These are phyloP conservation scores for Toxotes jaculatrix DNA, from an alignment of 2,113 vertebrate species.

Conservation along the genomic window DNA sequence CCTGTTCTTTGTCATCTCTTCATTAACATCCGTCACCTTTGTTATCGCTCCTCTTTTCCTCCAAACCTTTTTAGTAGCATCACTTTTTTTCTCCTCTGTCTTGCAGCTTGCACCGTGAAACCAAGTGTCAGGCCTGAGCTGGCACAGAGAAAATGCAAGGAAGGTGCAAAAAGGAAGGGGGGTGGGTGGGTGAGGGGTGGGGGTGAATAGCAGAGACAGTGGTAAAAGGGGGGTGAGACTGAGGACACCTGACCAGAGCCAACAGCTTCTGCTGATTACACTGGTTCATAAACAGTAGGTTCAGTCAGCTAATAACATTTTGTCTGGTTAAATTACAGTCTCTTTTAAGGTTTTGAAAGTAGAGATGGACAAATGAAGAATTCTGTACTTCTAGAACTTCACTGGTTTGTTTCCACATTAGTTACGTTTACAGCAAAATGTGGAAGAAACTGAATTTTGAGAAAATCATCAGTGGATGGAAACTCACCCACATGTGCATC, in stretches of 20 bases:
- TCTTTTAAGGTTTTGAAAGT: too few species aligned
- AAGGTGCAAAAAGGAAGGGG: constrained; percentile 11
- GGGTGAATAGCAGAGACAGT: too few species aligned
- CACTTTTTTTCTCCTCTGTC: constrained; percentile 6
- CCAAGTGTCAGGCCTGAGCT: constrained; percentile 61
- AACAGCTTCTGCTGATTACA: neutral
- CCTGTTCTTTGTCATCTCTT: constrained; percentile 10
- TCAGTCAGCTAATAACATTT: too few species aligned
- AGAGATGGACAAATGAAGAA: too few species aligned
- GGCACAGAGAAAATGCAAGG: constrained; percentile 25
- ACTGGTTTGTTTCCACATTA: too few species aligned
- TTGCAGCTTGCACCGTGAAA: constrained; percentile 48
- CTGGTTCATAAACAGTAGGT: neutral
- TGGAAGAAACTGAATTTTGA: too few species aligned
- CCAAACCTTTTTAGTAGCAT: neutral
- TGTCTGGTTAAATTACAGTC: too few species aligned
- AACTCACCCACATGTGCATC: too few species aligned
- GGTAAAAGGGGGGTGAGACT: neutral
- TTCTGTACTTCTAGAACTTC: too few species aligned
- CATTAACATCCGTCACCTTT: constrained; percentile 32
- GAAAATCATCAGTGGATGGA: too few species aligned
- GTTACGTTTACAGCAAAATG: too few species aligned
- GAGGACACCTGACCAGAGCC: constrained; percentile 5
- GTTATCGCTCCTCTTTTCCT: neutral
- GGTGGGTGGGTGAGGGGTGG: too few species aligned